phyloP scores from a whole-genome alignment of 1,140 invertebrate species.

The Cotesia chilonis region DNA sequence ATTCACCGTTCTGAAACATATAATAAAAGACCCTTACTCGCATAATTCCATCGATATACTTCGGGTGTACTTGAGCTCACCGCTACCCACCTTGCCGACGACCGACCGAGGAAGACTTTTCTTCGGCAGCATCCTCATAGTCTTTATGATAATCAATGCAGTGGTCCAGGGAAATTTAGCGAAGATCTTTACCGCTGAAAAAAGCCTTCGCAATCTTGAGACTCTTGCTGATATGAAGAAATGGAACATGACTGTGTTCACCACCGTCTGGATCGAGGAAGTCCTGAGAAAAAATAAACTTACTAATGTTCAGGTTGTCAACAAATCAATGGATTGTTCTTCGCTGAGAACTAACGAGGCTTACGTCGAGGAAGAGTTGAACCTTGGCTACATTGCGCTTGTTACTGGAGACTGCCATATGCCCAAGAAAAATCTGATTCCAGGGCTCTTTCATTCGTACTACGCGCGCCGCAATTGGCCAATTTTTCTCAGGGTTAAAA shows the following conservation, averaged over 20 bases:
- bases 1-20: background rate
- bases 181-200: background rate
- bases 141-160: background rate
- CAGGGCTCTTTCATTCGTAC: background rate
- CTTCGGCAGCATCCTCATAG: background rate
- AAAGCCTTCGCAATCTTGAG: background rate
- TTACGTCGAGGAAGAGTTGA: constrained; percentile 2
- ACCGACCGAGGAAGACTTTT: background rate
- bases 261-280: background rate
- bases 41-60: background rate
- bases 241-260: background rate
- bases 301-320: background rate
- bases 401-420: background rate
- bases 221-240: background rate
- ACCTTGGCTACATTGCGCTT: background rate
- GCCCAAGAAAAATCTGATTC: background rate
- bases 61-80: constrained; percentile 6
- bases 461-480: background rate
- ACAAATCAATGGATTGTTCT: too few species aligned
- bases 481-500: background rate
- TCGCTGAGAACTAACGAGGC: background rate
- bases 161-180: constrained; percentile 10
- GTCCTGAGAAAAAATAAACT: background rate
- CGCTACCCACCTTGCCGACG: background rate
- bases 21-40: background rate